Evolutionary conservation across 2,797 vertebrate genomes (phyloP).

Genomic region (Scyliorhinus canicula): DNA sequence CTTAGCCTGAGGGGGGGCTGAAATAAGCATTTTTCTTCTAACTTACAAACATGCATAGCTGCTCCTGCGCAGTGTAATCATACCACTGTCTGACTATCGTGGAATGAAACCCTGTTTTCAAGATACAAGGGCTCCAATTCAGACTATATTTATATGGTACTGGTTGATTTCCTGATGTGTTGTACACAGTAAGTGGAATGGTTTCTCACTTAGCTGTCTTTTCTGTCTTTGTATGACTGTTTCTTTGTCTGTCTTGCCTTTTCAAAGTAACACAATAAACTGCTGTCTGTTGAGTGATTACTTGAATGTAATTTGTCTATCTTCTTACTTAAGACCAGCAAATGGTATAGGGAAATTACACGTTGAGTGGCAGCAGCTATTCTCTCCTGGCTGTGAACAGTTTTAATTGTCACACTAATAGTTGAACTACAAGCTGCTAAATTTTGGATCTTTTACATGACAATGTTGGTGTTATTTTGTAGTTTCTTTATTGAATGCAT

Average conservation of each 20-base stretch:
- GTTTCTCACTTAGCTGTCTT: background rate
- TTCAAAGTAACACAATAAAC: slow-evolving; percentile 7
- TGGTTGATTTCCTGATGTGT: background rate
- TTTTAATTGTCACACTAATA: background rate
- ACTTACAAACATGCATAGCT: background rate
- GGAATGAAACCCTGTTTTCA: background rate
- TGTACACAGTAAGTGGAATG: background rate
- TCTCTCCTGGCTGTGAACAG: slow-evolving; percentile 2
- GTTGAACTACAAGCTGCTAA: background rate
- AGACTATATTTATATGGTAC: background rate
- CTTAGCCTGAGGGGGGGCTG: background rate
- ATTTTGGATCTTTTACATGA: background rate
- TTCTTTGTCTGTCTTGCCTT: background rate
- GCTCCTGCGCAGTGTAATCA: background rate
- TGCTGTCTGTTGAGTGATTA: background rate
- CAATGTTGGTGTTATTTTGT: background rate
- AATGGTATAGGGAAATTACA: background rate
- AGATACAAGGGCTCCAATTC: background rate
- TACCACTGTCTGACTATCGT: no score
- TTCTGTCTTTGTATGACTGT: background rate
- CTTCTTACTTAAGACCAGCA: background rate
- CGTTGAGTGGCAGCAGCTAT: background rate
- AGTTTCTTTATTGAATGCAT: background rate
- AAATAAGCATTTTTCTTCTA: background rate
- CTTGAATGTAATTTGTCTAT: background rate